Evolutionary conservation across 2,797 vertebrate species (phyloP), one percentile per base, ranked within the genome.

Genomic region (Microhierax caerulescens): DNA sequence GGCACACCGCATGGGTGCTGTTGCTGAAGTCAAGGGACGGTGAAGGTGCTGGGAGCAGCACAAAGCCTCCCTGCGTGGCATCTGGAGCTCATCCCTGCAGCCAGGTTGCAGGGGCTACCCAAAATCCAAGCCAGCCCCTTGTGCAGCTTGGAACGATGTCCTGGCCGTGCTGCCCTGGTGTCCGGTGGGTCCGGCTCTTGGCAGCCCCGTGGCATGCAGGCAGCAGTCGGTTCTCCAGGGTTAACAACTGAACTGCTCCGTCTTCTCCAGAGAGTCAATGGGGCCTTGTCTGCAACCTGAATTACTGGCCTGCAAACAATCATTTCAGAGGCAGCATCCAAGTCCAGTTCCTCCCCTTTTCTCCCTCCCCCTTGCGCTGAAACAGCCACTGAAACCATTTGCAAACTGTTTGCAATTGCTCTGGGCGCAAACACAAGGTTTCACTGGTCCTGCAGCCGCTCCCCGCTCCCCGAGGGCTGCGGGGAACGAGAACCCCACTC

Each of bases 231-330:
- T 39, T 81, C 47, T 54, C 88, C 65, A 3, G 70, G 50, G 80
- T 54, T 63, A 77, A 48, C 47, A 57, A 34, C 41, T 2, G 32
- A 39, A 23, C 37, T 0, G 0, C 37, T 72, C 59, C 6, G 1
- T 34, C 45, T 13, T 67, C 10, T 1, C 59, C 3, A 0, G 16
- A 5, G 85, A 67, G 15, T 79, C 86, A 73, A 50, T n/a, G 78
- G 86, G 50, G 54, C 78, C 85, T 90, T 87, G 78, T 87, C 50
- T 75, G 51, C 81, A 37, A 6, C 81, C 80, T 68, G 89, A 63
- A 61, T 36, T 22, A 28, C 68, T 45, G 74, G 78, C 74, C 89
- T 92, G 92, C 74, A 73, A 67, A 87, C 45, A 43, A 37, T 41
- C 89, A 36, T 12, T 57, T 37, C 23, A 21, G 86, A 39, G 69